These are phyloP conservation scores for Astreopora myriophthalma DNA, from an alignment of 64 coral and sea anemone species.

Conservation along the genomic window DNA sequence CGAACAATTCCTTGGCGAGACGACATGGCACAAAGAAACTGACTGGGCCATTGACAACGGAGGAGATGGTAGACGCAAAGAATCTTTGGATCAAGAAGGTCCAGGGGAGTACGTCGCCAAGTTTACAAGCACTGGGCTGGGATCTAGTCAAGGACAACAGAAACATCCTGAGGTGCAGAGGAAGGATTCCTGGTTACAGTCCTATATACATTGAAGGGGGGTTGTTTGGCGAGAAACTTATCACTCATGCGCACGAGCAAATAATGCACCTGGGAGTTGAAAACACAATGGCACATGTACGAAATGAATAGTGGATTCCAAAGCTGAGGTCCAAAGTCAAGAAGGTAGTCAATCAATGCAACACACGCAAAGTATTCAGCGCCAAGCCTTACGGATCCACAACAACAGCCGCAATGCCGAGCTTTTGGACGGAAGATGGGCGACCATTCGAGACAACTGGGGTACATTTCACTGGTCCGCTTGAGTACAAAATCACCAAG, in stretches of 20 bases:
- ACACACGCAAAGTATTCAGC: constrained; percentile 45
- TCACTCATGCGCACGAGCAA: neutral
- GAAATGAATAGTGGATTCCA: constrained; percentile 57
- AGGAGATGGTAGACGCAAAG: constrained; percentile 30
- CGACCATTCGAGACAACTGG: constrained; percentile 32
- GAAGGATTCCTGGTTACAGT: constrained; percentile 40
- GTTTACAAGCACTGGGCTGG: constrained; percentile 43
- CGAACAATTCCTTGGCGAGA: constrained; percentile 17
- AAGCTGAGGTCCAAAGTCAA: constrained; percentile 53
- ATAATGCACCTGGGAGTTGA: constrained; percentile 45
- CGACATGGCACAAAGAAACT: neutral
- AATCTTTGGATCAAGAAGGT: constrained; percentile 29
- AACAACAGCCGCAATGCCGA: constrained; percentile 41
- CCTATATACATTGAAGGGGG: neutral
- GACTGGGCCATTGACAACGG: constrained; percentile 30
- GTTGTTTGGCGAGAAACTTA: constrained; percentile 42
- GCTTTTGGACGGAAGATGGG: neutral
- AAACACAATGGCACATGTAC: constrained; percentile 49
- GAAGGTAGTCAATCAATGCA: constrained; percentile 36
- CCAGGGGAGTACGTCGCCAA: neutral
- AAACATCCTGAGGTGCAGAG: constrained; percentile 34
- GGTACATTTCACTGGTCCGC: constrained; percentile 45
- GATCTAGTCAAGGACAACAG: constrained; percentile 32
- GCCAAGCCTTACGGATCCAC: constrained; percentile 10
- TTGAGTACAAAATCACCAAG: constrained; percentile 45